Evolutionary conservation across 2,797 vertebrate species (phyloP).

Genomic region (Ctenosaura bakeri): DNA sequence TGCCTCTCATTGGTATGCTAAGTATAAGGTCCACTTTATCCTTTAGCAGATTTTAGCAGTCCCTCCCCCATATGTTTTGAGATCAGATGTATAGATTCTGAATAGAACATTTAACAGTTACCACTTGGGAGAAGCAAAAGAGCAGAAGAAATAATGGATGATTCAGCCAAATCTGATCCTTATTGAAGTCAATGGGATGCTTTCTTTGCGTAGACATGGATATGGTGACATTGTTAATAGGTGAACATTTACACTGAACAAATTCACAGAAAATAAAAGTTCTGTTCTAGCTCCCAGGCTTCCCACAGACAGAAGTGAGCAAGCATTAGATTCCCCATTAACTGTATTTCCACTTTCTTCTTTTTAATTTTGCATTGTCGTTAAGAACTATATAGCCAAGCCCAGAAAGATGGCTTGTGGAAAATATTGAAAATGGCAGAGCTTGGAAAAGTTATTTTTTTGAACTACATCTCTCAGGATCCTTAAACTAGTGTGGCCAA

Average conservation of each 20-base stretch:
- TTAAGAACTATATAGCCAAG: neutral
- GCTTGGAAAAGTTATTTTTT: no score
- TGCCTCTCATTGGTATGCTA: neutral
- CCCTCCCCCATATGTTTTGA: neutral
- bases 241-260: neutral
- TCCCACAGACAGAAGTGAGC: neutral
- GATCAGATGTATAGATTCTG: neutral
- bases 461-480: no score
- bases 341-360: neutral
- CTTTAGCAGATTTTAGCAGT: neutral
- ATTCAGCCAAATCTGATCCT: neutral
- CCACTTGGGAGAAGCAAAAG: neutral
- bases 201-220: neutral
- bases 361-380: neutral
- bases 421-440: no score
- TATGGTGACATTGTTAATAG: neutral
- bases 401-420: neutral
- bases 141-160: neutral
- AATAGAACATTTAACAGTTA: neutral
- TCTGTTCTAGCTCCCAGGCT: neutral
- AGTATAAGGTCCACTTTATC: neutral
- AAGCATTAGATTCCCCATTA: neutral
- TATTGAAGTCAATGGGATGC: neutral
- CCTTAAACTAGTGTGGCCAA: neutral
- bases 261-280: no score